Conservation (phyloP, 2,797 vertebrate species). For the Mormyrus hasselquistii region DNA sequence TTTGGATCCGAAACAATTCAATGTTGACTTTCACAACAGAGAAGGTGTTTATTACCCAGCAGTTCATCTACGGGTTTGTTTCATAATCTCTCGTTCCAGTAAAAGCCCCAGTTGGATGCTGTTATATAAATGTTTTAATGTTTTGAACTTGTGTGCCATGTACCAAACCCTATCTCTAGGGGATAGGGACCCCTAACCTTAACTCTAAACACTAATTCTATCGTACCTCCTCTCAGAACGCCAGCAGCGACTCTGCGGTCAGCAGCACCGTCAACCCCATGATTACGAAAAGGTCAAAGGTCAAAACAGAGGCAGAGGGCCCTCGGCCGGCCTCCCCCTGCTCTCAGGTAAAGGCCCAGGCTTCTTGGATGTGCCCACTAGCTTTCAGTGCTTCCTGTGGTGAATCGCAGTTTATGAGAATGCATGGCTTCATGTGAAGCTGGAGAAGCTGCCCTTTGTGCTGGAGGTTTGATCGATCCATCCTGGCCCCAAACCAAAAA, state of each 20-base stretch:
- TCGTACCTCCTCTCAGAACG: slow-evolving; percentile 41
- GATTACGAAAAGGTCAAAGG: slow-evolving; percentile 78
- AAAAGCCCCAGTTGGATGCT: neutral
- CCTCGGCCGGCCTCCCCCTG: slow-evolving; percentile 70
- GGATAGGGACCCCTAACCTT: slow-evolving; percentile 16
- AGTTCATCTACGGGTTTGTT: neutral
- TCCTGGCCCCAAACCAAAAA: neutral
- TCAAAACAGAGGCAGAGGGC: slow-evolving; percentile 75
- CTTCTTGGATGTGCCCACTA: slow-evolving; percentile 16
- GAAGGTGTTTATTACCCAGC: neutral
- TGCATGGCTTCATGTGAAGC: neutral
- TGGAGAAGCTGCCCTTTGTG: neutral
- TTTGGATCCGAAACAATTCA: neutral
- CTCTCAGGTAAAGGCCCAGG: slow-evolving; percentile 69
- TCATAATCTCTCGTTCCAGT: neutral
- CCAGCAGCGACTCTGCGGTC: slow-evolving; percentile 72
- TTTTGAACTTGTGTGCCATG: neutral
- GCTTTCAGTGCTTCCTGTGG: slow-evolving; percentile 16
- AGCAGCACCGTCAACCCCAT: slow-evolving; percentile 80
- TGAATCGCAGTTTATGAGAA: neutral
- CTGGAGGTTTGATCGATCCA: neutral
- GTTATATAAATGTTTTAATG: neutral
- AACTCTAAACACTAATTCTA: slow-evolving; percentile 30
- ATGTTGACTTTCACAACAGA: neutral
- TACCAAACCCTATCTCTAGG: neutral